A percentile compares a stretch with the other conserved stretches of the same genome.
phyloP scores from a whole-genome alignment of 1,140 invertebrate species.

The Hypsibius dujardini region DNA sequence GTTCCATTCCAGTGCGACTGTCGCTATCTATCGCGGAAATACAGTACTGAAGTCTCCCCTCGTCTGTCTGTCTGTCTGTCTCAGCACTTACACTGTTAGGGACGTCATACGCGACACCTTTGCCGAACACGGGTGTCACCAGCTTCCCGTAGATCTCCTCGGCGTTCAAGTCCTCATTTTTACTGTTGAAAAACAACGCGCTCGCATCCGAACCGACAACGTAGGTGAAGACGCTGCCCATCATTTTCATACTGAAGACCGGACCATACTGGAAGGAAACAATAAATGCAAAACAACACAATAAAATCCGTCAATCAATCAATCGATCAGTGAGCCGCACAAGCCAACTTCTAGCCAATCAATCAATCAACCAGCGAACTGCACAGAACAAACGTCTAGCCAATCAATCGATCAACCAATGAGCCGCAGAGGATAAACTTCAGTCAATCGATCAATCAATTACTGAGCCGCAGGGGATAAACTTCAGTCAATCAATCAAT shows the following conservation, averaged over 20 bases:
- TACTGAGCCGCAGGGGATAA: background rate
- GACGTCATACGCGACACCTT: conserved; percentile 30
- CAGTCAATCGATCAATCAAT: background rate
- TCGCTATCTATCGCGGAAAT: no score
- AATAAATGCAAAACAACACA: conserved; percentile 11
- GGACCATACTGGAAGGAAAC: conserved; percentile 29
- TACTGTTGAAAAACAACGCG: conserved; percentile 29
- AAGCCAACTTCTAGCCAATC: no score
- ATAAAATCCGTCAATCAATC: no score
- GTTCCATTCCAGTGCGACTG: no score
- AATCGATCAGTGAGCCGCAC: background rate
- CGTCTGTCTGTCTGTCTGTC: no score
- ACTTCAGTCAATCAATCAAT: background rate
- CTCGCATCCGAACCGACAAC: conserved; percentile 28
- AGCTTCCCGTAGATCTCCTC: conserved; percentile 30
- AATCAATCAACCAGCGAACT: no score
- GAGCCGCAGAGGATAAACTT: no score
- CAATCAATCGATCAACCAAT: no score
- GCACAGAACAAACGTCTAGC: no score
- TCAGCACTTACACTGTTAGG: conserved; percentile 26
- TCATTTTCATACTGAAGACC: conserved; percentile 31
- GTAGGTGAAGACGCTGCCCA: conserved; percentile 31
- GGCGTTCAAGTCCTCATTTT: conserved; percentile 30
- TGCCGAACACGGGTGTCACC: conserved; percentile 30
- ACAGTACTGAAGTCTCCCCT: no score